Evolutionary conservation across 1,140 invertebrate species (phyloP), one percentile per base, ranked within the genome.

Genomic region (Lucilia sericata): DNA sequence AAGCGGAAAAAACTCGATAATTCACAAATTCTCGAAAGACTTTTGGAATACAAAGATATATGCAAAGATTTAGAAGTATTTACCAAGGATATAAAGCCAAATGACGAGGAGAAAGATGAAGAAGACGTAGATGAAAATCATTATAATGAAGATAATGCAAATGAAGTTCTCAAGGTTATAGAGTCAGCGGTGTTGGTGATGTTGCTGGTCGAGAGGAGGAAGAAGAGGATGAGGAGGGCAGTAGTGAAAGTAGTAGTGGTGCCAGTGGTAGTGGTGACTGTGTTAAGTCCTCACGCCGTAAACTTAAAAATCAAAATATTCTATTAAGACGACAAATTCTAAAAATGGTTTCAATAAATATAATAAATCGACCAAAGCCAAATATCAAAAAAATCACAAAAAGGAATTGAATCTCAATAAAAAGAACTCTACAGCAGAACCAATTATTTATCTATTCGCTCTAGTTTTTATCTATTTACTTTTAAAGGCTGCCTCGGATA

Each of bases 361-460:
- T 14, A 55, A 25, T 2, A 88, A 86, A 55, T 30, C 70, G 21
- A 74, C 42, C 25, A 87, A 81, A 19, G 70, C 25, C 34, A 76
- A 17, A 34, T 74, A 21, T 55, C 36, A 34, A 14, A 76, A 60
- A 70, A 51, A 88, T 88, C 76, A 86, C 84, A 81, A 87, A 86
- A 21, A 76, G 12, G 4, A 13, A 74, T 34, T 88, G 86, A 83
- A 88, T 89, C 60, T 78, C 83, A 42, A 65, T 9, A 85, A 85
- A 51, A 83, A 84, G 51, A 42, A 85, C 47, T 88, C 87, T 30
- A 88, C 89, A 13, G 89, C 89, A 12, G 89, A 90, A 81, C 89
- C 89, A 13, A 90, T 90, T 9, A 90, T 90, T 10, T 90, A 90
- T 85, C 82, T 90, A 5, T 90, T 90, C 78, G 89, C 89, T 4